Base-by-base conservation (phyloP, 2,888 invertebrate species). In the Dorcus hopei region DNA sequence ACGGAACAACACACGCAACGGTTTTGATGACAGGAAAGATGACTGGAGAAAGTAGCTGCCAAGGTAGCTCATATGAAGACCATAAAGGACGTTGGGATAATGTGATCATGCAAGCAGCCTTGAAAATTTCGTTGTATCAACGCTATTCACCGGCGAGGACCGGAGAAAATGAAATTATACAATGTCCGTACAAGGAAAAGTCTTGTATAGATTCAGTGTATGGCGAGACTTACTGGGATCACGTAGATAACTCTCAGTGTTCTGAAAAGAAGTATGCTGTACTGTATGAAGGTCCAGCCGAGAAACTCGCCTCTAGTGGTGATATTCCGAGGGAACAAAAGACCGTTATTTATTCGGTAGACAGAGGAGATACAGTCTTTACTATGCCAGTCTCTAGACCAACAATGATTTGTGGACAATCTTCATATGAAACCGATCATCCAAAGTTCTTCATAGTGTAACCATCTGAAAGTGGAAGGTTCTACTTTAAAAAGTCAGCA, bases 191-290 rank as follows among this genome's bases (percentile, higher is more conserved):
- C 23, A 42, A 16, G n/a, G 57, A 57, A 42, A 51, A 38, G 9
- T 40, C 49, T 6, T 57, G 57, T n/a, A 38, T 50, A 9, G 57
- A 57, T 38, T 42, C 57, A 5, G 38, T 57, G 9, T 39, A 49
- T n/a, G 57, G 57, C 3, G 41, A 57, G 9, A 41, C 51, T 5
- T 51, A 26, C 33, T 57, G 45, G 51, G 43, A 51, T 9, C 14
- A 42, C 6, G 43, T 53, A 3, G 53, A 53, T 8, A 45, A 33
- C 23, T 26, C 26, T n/a, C 19, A 33, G 45, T 53, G 53, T 33
- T 53, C 53, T 9, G 26, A n/a, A 3, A 42, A 16, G 7, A 53
- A 45, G 11, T 45, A 53, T 9, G 33, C 41, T n/a, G 53, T 53
- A 3, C 38, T 53, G 9, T 53, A 43, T 43, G 53, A 53, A 16